Conservation (phyloP, 2,113 vertebrate species). For the Lipophrys pholis region DNA sequence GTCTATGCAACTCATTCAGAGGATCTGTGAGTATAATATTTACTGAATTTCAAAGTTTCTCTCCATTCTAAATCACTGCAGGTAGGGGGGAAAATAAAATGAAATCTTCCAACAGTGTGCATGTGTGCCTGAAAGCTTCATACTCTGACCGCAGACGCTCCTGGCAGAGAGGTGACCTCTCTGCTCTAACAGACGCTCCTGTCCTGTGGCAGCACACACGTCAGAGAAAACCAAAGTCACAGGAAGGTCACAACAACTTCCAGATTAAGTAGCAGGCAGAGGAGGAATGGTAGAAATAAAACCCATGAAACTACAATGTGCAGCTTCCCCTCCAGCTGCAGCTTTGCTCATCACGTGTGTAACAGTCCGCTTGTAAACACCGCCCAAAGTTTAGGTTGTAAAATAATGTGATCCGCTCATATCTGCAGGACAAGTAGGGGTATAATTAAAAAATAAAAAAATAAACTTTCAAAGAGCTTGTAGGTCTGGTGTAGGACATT, state of each 20-base stretch:
- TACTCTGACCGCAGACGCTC: slow-evolving; percentile 55
- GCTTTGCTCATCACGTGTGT: not conserved
- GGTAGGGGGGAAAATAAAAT: too few relatives aligned
- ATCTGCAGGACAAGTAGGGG: slow-evolving; percentile 15
- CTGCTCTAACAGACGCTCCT: slow-evolving; percentile 39
- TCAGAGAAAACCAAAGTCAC: slow-evolving; percentile 43
- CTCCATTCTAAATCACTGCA: not conserved
- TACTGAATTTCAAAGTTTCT: not conserved
- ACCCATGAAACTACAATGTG: not conserved
- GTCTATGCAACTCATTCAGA: not conserved
- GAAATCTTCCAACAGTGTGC: not conserved
- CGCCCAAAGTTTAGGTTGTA: slow-evolving; percentile 18
- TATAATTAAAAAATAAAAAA: slow-evolving; percentile 25
- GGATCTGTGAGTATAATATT: not conserved
- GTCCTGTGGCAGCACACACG: slow-evolving; percentile 35
- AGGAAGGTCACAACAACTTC: slow-evolving; percentile 44
- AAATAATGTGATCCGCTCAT: slow-evolving; percentile 19
- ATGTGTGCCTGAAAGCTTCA: slow-evolving; percentile 4
- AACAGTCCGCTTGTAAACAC: slow-evolving; percentile 1
- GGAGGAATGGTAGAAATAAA: slow-evolving; percentile 16
- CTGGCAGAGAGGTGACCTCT: slow-evolving; percentile 66
- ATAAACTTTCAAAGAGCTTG: not conserved
- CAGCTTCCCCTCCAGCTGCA: slow-evolving; percentile 24
- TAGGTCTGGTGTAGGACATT: slow-evolving; percentile 1
- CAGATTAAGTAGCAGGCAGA: slow-evolving; percentile 12